Conservation (phyloP, 1,140 invertebrate species). For the Drosophila watanabei region DNA sequence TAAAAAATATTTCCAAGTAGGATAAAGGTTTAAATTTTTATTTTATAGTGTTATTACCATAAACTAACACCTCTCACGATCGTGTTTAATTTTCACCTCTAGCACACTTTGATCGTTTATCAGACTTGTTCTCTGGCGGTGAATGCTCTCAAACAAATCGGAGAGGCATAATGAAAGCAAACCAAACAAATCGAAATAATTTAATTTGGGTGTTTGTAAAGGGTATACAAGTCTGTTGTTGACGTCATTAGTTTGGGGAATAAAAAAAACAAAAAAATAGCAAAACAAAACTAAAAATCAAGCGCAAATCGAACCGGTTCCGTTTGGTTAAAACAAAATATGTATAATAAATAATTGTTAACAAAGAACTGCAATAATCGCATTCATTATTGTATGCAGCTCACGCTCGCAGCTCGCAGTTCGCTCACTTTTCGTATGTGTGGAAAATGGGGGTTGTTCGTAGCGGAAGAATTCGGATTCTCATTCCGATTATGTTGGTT, state of each 20-base stretch:
- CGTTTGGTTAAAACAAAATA: conserved; percentile 41
- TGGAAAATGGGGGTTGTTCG: conserved; percentile 17
- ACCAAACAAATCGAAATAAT: conserved; percentile 26
- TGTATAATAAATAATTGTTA: conserved; percentile 33
- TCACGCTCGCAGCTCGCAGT: conserved; percentile 1
- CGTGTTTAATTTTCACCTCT: conserved; percentile 10
- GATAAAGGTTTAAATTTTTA: neutral
- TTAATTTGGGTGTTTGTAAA: conserved; percentile 35
- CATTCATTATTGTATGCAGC: conserved; percentile 28
- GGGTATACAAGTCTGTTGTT: neutral
- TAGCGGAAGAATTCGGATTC: neutral
- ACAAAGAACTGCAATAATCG: conserved; percentile 43
- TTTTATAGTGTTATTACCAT: neutral
- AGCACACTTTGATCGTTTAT: conserved; percentile 18
- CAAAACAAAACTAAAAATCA: conserved; percentile 26
- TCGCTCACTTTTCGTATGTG: no score
- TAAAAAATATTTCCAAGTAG: neutral
- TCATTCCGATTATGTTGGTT: conserved; percentile 1
- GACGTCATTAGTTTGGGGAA: conserved; percentile 24
- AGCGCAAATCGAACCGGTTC: conserved; percentile 58
- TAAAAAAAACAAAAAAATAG: conserved; percentile 16
- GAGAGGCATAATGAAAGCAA: conserved; percentile 53
- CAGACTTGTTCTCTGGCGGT: conserved; percentile 24
- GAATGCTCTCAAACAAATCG: conserved; percentile 51
- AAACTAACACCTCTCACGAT: neutral